Percentiles rank a stretch among this genome's conserved stretches.
phyloP scores from a whole-genome alignment of 2,888 invertebrate species.

The Synanthedon andrenaeformis region DNA sequence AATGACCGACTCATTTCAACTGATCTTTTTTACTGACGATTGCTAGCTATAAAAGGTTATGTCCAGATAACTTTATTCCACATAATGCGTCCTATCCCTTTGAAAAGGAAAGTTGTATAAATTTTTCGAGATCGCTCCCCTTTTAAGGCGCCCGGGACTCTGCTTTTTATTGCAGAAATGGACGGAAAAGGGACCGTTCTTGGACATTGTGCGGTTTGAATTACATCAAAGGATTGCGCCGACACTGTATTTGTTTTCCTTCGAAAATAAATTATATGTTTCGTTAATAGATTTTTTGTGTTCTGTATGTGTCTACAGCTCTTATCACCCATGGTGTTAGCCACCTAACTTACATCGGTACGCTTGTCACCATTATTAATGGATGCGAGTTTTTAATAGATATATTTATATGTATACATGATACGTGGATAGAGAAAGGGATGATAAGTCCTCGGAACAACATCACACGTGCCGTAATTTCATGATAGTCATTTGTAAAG shows the following conservation, averaged over 20 bases:
- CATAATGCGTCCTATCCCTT: constrained; percentile 57
- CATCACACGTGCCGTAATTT: too few species aligned
- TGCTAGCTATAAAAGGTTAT: constrained; percentile 57
- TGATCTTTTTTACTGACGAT: constrained; percentile 49
- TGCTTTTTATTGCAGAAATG: constrained; percentile 50
- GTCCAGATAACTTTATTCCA: constrained; percentile 66
- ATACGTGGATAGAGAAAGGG: too few species aligned
- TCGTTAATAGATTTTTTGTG: too few species aligned
- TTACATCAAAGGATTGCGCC: constrained; percentile 46
- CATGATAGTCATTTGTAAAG: too few species aligned
- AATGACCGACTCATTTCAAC: constrained; percentile 44
- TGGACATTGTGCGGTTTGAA: constrained; percentile 10
- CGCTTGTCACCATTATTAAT: too few species aligned
- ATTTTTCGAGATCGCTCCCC: constrained; percentile 55
- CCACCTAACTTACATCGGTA: too few species aligned
- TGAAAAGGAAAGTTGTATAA: constrained; percentile 63
- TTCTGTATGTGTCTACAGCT: too few species aligned
- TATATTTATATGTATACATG: too few species aligned
- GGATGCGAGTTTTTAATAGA: too few species aligned
- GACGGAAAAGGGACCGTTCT: constrained; percentile 24
- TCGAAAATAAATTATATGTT: too few species aligned
- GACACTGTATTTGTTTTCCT: constrained; percentile 8
- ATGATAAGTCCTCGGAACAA: too few species aligned
- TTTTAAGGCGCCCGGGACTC: constrained; percentile 34
- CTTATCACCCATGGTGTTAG: too few species aligned